Evolutionary conservation across 2,797 vertebrate genomes (phyloP).

Genomic region (Carapus acus): DNA sequence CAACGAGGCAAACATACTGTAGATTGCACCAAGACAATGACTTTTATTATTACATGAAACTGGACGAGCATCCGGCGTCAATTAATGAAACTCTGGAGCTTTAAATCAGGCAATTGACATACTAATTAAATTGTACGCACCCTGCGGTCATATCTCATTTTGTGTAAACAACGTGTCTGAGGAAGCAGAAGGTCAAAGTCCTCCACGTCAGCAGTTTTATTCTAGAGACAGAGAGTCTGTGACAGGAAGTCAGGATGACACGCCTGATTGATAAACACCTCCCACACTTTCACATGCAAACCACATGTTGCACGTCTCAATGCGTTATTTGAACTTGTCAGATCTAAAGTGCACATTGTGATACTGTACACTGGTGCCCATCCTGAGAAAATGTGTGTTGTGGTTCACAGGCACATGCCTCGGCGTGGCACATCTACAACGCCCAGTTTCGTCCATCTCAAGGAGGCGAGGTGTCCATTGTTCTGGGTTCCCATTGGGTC

Average conservation of each 20-base stretch:
- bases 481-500: conserved; percentile 91
- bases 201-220: conserved; percentile 57
- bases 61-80: background rate
- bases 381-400: conserved; percentile 24
- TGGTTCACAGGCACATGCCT: conserved; percentile 84
- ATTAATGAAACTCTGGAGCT: background rate
- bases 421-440: conserved; percentile 87
- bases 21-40: background rate
- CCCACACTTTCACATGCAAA: conserved; percentile 17
- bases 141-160: conserved; percentile 39
- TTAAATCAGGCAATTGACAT: no score
- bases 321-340: conserved; percentile 15
- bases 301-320: conserved; percentile 18
- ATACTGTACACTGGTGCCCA: no score
- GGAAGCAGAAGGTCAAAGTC: conserved; percentile 60
- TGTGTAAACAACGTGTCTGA: conserved; percentile 45
- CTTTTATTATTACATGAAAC: conserved; percentile 1
- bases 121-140: background rate
- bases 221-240: conserved; percentile 40
- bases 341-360: background rate
- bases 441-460: conserved; percentile 76
- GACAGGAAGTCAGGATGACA: conserved; percentile 60
- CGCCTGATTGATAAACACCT: conserved; percentile 56
- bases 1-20: conserved; percentile 12
- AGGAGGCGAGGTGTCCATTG: conserved; percentile 84